These are phyloP conservation scores for Dolichopus griseipennis DNA, from an alignment of 2,888 invertebrate genomes.

Conservation along the genomic window DNA sequence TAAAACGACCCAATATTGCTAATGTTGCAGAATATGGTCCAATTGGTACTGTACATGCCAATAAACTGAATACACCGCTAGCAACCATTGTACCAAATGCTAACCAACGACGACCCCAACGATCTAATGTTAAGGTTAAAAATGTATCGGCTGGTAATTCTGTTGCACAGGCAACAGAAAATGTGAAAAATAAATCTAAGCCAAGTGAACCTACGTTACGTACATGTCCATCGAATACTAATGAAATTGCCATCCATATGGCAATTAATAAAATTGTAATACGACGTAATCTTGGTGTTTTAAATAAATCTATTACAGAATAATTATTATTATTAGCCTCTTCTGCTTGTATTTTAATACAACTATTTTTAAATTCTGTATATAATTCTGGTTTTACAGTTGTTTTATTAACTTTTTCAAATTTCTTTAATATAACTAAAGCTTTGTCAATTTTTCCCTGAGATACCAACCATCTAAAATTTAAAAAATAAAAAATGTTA, in stretches of 20 bases:
- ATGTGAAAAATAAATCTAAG: conserved; percentile 73
- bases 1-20: conserved; percentile 74
- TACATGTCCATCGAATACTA: conserved; percentile 83
- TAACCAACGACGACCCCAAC: conserved; percentile 77
- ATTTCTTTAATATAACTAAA: conserved; percentile 64
- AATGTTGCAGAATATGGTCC: conserved; percentile 65
- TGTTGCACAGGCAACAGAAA: conserved; percentile 73
- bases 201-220: conserved; percentile 78
- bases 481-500: not conserved
- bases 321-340: conserved; percentile 62
- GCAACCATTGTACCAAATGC: conserved; percentile 73
- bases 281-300: conserved; percentile 63
- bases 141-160: conserved; percentile 79
- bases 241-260: conserved; percentile 83
- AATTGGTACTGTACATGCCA: conserved; percentile 65
- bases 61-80: conserved; percentile 70
- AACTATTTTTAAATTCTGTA: conserved; percentile 57
- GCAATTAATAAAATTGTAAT: conserved; percentile 69
- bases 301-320: conserved; percentile 73
- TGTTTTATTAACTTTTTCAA: conserved; percentile 69
- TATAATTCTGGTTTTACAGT: conserved; percentile 66
- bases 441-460: conserved; percentile 77
- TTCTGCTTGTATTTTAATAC: conserved; percentile 58
- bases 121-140: conserved; percentile 59
- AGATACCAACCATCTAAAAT: conserved; percentile 68